Evolutionary conservation across 2,113 vertebrate genomes (phyloP), one percentile per base, ranked within the genome.

Genomic region (Pogonocichla stellata): DNA sequence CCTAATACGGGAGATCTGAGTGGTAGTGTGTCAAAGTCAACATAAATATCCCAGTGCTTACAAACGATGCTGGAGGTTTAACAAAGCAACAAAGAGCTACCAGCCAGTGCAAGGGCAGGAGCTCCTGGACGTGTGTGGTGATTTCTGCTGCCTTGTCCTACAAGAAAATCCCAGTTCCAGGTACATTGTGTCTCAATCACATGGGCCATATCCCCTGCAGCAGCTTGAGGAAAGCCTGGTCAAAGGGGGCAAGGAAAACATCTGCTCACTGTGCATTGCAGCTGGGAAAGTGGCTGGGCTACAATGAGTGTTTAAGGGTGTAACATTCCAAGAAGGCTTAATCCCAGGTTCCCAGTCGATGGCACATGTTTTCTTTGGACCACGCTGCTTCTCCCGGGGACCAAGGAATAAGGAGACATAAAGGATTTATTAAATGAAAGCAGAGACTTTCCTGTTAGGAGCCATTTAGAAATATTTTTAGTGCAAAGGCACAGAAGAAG

Each of bases 381-480:
- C 12, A 4, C 0, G 0, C 48, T 72, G 53, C 50, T 74, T 88
- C 70, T 89, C 70, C 53, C 0, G 0, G 58, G 56, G 51, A 74
- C 33, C 13, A 24, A 38, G 61, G 65, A 90, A 57, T 71, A 64
- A 57, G 31, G 34, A 54, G 26, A 61, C 34, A 56, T 42, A 72
- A 81, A 43, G 50, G 36, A 91, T 92, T 72, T 85, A 80, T 83
- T 80, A 86, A 69, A 82, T 70, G 25, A 72, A 84, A 86, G 72
- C 24, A 40, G 33, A 92, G n/a, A 40, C 29, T 58, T 92, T 57
- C 53, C 45, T 91, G 23, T 80, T 80, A 92, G 60, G 51, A 90
- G 60, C 47, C 33, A 40, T 94, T 93, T 86, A 71, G 62, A 77
- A 94, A 66, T 56, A 66, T 36, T 88, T 95, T 94, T 84, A 81